phyloP scores from a whole-genome alignment of 2,797 vertebrate genomes.

The Danio albolineatus region DNA sequence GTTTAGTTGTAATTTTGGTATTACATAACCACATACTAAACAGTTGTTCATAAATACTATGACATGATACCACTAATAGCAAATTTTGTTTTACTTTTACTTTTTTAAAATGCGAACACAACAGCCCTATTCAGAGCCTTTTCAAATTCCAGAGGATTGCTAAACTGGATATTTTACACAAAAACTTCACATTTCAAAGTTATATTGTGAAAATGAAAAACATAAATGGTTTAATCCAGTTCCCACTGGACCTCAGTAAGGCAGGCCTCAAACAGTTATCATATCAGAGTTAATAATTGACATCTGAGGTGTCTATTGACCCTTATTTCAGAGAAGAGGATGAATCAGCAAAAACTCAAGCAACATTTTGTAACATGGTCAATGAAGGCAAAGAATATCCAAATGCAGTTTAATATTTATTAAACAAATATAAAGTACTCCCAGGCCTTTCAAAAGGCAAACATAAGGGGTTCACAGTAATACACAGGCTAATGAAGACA shows the following conservation, averaged over 20 bases:
- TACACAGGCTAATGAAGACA: too few relatives aligned
- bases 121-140: not conserved
- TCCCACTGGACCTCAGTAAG: not conserved
- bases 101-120: not conserved
- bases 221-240: not conserved
- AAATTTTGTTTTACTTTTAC: too few relatives aligned
- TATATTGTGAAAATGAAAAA: not conserved
- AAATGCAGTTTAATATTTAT: too few relatives aligned
- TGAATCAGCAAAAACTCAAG: constrained; percentile 29
- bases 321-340: not conserved
- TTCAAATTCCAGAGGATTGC: not conserved
- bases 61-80: not conserved
- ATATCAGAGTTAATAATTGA: constrained; percentile 53
- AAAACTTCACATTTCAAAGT: not conserved
- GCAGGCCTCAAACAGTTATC: constrained; percentile 8
- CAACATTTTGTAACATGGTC: constrained; percentile 10
- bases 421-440: too few relatives aligned
- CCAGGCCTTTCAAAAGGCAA: too few relatives aligned
- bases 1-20: not conserved
- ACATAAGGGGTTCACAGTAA: too few relatives aligned
- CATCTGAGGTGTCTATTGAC: constrained; percentile 15
- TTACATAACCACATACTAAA: not conserved
- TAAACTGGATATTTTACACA: not conserved
- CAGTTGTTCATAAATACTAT: not conserved
- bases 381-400: too few relatives aligned